These are phyloP conservation scores for Psilopsiagon aymara DNA, from an alignment of 2,113 vertebrate genomes.

Conservation along the genomic window DNA sequence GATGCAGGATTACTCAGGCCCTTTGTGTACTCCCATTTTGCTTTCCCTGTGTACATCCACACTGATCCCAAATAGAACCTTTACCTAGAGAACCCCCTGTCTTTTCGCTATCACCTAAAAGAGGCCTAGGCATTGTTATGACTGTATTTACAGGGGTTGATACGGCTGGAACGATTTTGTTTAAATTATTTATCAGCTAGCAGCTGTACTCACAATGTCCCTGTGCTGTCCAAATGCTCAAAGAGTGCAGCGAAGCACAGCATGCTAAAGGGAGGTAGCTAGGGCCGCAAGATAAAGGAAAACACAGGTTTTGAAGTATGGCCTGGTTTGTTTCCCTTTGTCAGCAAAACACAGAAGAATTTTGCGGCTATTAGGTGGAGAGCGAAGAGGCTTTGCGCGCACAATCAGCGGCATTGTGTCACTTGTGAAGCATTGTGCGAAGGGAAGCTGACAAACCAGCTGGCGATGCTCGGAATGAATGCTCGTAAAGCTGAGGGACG, in stretches of 20 bases:
- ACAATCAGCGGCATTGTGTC: background rate
- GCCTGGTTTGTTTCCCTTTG: background rate
- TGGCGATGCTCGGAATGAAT: background rate
- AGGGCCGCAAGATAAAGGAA: background rate
- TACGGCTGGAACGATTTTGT: background rate
- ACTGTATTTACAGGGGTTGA: background rate
- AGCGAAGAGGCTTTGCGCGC: background rate
- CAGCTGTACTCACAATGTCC: background rate
- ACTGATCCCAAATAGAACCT: background rate
- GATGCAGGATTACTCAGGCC: background rate
- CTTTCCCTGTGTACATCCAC: background rate
- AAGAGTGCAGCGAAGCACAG: background rate
- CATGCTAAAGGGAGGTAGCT: background rate
- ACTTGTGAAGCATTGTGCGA: accelerated
- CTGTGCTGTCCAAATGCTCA: background rate
- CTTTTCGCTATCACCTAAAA: background rate
- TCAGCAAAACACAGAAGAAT: background rate
- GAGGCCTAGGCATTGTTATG: background rate
- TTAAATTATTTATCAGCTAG: background rate
- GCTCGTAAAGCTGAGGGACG: background rate
- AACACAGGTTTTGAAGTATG: background rate
- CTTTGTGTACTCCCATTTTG: background rate
- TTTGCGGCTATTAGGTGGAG: background rate
- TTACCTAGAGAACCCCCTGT: background rate
- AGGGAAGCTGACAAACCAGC: background rate